Conservation (phyloP, 2,797 vertebrate species). For the Gobio occitaniae region DNA sequence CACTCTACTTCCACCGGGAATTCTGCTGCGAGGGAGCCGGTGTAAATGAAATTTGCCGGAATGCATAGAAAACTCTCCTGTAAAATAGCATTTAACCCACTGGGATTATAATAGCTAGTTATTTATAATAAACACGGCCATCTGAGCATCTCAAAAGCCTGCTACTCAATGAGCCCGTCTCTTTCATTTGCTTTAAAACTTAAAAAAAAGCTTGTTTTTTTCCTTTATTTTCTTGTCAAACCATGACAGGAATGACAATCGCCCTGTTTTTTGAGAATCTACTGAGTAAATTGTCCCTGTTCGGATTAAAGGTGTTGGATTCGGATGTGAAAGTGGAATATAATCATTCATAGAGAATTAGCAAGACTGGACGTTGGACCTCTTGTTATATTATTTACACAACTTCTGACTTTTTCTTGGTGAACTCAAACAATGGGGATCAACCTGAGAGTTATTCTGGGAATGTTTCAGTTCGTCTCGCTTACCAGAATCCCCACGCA, state of each 20-base stretch:
- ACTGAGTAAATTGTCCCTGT: slow-evolving; percentile 45
- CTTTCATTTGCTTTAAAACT: slow-evolving; percentile 21
- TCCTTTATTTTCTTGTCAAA: slow-evolving; percentile 33
- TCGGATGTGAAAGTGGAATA: slow-evolving; percentile 44
- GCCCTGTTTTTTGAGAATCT: slow-evolving; percentile 49
- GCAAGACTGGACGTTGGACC: slow-evolving; percentile 37
- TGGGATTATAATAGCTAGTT: slow-evolving; percentile 14
- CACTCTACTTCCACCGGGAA: slow-evolving; percentile 13
- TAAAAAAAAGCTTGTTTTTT: background rate
- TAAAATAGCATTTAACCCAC: background rate
- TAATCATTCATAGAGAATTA: slow-evolving; percentile 46
- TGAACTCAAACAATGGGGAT: slow-evolving; percentile 82
- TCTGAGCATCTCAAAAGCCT: background rate
- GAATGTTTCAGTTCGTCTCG: slow-evolving; percentile 86
- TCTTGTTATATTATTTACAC: slow-evolving; percentile 69
- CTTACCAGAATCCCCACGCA: slow-evolving; percentile 80
- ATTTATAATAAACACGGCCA: background rate
- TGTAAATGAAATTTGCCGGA: slow-evolving; percentile 19
- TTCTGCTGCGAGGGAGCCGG: slow-evolving; percentile 28
- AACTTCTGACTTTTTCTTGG: slow-evolving; percentile 67
- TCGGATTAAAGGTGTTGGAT: slow-evolving; percentile 45
- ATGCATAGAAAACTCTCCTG: slow-evolving; percentile 40
- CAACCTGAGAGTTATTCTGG: slow-evolving; percentile 85
- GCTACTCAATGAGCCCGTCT: too few relatives aligned
- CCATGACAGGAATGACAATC: slow-evolving; percentile 54